Evolutionary conservation across 2,888 invertebrate species (phyloP), one percentile per base, ranked within the genome.

Genomic region (Ophion costatus): DNA sequence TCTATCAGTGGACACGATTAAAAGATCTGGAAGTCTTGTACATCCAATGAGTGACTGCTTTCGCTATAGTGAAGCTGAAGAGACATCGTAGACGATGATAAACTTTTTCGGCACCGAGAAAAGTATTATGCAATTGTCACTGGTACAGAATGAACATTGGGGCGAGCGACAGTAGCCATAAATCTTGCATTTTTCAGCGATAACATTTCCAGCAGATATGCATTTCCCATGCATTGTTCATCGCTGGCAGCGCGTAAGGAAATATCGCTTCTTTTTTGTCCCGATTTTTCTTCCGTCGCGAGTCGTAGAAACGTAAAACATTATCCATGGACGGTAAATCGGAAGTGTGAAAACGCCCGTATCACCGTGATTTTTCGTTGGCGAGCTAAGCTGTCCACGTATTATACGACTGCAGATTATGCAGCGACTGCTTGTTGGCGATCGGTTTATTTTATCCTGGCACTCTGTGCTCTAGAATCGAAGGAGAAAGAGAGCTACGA

Each of bases 361-460:
- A 38, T 22, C 22, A 38, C 17, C 66, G 24, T 38, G 42, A 66
- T 38, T 66, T 38, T 38, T 59, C 66, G 66, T 66, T 38, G 33
- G 66, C 38, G 10, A 66, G 66, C 38, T 20, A 66, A 66, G 38
- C 66, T 42, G 66, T 38, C 66, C n/a, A 6, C 66, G 38, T 66
- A n/a, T 66, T 51, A 51, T 51, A 51, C 51, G 51, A 24, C 24
- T 17, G 29, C 33, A 64, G 64, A 64, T 64, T 24, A 24, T 64
- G 64, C 17, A 51, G 64, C 10, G 33, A 64, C 64, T 64, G 24
- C 33, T 33, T 24, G 64, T 33, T 64, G 24, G 24, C 29, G 33
- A 64, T 64, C 29, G 24, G 64, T 64, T 61, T 61, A 20, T 61
- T 64, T 33, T 24, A 24, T 64, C 17, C 24, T 29, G 2, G 33